phyloP scores from a whole-genome alignment of 2,113 vertebrate genomes.

The Passer domesticus region DNA sequence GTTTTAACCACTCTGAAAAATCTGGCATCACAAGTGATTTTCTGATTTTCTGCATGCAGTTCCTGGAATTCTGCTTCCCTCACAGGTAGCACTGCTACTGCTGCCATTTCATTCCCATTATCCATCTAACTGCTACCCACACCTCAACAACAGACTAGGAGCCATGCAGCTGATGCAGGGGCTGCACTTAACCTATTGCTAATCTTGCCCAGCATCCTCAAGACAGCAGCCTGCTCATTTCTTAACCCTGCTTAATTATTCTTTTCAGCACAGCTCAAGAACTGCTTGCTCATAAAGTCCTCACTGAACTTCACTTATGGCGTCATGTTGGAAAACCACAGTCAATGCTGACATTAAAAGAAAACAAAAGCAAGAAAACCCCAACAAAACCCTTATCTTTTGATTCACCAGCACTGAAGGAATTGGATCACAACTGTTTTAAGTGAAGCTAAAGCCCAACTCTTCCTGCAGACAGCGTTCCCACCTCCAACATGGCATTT shows the following conservation, averaged over 20 bases:
- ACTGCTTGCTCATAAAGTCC: background rate
- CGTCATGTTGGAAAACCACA: background rate
- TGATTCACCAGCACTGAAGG: background rate
- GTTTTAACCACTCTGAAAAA: background rate
- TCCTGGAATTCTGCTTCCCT: background rate
- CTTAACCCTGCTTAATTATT: background rate
- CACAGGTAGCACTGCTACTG: background rate
- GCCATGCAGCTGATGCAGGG: background rate
- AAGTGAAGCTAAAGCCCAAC: background rate
- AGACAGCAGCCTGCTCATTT: background rate
- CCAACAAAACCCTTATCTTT: background rate
- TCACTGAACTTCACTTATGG: background rate
- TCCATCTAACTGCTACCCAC: background rate
- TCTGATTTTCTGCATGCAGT: background rate
- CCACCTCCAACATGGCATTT: background rate
- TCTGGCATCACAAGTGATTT: fast-evolving
- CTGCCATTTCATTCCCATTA: background rate
- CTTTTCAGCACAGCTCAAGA: background rate
- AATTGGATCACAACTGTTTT: background rate
- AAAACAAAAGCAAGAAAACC: background rate
- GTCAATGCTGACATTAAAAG: background rate
- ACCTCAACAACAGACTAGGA: background rate
- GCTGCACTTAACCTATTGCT: background rate
- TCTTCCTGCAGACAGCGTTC: background rate
- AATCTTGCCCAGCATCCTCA: background rate